Percentiles rank a stretch among this genome's conserved stretches.
These are phyloP conservation scores for Manduca sexta DNA, from an alignment of 1,140 invertebrate genomes.

Conservation along the genomic window DNA sequence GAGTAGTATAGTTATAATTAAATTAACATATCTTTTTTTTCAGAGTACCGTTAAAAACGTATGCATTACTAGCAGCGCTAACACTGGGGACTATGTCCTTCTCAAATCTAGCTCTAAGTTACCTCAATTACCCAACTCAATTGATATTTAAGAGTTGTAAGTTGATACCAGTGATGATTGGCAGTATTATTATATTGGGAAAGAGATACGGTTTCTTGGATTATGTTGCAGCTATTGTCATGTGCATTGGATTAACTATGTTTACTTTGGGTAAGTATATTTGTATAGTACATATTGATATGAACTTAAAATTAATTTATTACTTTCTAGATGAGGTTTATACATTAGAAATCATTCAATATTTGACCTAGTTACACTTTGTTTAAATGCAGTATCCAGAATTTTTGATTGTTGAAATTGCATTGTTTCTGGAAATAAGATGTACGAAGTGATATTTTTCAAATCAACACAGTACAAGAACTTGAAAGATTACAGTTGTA, in stretches of 20 bases:
- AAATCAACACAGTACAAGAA: too few species aligned
- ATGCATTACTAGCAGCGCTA: conserved; percentile 86
- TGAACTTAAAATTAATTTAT: background rate
- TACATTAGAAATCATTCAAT: too few species aligned
- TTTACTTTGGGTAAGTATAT: conserved; percentile 81
- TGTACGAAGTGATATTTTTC: too few species aligned
- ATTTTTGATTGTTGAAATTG: too few species aligned
- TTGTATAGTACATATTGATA: background rate
- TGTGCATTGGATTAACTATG: conserved; percentile 93
- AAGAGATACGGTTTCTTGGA: conserved; percentile 90
- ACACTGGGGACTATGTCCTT: conserved; percentile 97
- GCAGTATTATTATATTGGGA: conserved; percentile 92
- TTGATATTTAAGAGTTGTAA: conserved; percentile 98
- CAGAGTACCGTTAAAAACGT: conserved; percentile 89
- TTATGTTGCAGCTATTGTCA: conserved; percentile 86
- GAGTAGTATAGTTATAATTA: too few species aligned
- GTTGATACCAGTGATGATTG: conserved; percentile 94
- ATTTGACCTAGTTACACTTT: too few species aligned
- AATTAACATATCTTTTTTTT: conserved; percentile 38
- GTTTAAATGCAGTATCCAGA: too few species aligned
- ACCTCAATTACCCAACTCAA: conserved; percentile 95
- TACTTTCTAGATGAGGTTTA: too few species aligned
- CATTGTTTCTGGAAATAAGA: too few species aligned
- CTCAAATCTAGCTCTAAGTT: conserved; percentile 95
- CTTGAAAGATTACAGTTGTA: too few species aligned